These are phyloP conservation scores for Aporrectodea caliginosa DNA, from an alignment of 1,140 invertebrate species.

Conservation along the genomic window DNA sequence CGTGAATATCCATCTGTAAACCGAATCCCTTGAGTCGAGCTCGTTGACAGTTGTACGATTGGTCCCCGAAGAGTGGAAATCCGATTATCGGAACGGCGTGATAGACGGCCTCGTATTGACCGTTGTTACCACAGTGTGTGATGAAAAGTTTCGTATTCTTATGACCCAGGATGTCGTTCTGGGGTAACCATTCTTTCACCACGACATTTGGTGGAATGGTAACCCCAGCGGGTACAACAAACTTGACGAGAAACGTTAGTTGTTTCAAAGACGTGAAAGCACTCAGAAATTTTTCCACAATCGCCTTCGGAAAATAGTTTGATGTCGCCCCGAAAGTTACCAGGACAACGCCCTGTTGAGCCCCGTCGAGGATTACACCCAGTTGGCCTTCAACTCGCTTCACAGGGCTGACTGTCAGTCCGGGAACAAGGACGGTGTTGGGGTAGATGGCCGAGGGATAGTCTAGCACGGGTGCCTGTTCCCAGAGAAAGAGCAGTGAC, in stretches of 20 bases:
- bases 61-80: too few relatives aligned
- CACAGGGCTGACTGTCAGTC: too few relatives aligned
- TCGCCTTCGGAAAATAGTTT: not conserved
- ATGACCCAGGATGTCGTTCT: not conserved
- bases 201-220: not conserved
- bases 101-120: slow-evolving; percentile 12
- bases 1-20: too few relatives aligned
- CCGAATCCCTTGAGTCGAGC: too few relatives aligned
- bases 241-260: not conserved
- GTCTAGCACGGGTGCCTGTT: too few relatives aligned
- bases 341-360: not conserved
- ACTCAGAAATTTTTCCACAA: not conserved
- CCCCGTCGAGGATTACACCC: too few relatives aligned
- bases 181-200: not conserved
- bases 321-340: slow-evolving; percentile 2
- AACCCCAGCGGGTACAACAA: not conserved
- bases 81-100: slow-evolving; percentile 37
- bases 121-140: slow-evolving; percentile 13
- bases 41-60: too few relatives aligned
- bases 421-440: too few relatives aligned
- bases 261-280: not conserved
- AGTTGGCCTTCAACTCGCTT: too few relatives aligned
- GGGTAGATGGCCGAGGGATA: too few relatives aligned
- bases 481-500: too few relatives aligned
- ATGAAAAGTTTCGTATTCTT: not conserved